Evolutionary conservation across 2,113 vertebrate species (phyloP).

Genomic region (Bubalus kerabau): DNA sequence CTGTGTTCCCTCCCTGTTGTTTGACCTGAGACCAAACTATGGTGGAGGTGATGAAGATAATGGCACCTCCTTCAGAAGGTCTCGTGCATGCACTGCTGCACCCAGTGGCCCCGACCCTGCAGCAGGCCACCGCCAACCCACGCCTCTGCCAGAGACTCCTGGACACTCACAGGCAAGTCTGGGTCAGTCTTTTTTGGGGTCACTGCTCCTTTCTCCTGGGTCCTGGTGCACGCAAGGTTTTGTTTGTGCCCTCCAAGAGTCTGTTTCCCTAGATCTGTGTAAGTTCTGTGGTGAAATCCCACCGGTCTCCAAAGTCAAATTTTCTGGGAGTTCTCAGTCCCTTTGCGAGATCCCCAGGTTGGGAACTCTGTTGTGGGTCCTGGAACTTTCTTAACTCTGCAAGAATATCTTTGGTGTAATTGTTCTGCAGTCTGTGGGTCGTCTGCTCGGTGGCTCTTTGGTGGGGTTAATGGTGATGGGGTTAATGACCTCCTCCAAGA

Average conservation of each 20-base stretch:
- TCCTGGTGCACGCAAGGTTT: neutral
- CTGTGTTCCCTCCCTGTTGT: neutral
- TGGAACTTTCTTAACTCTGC: neutral
- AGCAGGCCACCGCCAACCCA: neutral
- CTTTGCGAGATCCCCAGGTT: neutral
- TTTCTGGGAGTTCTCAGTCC: neutral
- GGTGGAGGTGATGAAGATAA: neutral
- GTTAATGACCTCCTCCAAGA: neutral
- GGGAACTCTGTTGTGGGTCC: neutral
- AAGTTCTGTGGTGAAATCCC: neutral
- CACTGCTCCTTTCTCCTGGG: neutral
- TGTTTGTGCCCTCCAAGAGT: neutral
- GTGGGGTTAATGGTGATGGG: neutral
- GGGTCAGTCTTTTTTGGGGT: neutral
- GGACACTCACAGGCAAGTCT: neutral
- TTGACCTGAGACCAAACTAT: neutral
- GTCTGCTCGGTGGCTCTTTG: rapidly evolving
- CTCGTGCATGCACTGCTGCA: rapidly evolving
- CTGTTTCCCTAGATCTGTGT: neutral
- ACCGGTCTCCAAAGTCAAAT: neutral
- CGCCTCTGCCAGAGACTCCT: neutral
- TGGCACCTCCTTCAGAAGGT: neutral
- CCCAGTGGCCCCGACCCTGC: neutral
- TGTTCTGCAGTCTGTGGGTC: neutral
- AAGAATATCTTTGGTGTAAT: neutral